Evolutionary conservation across 2,888 invertebrate genomes (phyloP).

Genomic region (Leucania comma): DNA sequence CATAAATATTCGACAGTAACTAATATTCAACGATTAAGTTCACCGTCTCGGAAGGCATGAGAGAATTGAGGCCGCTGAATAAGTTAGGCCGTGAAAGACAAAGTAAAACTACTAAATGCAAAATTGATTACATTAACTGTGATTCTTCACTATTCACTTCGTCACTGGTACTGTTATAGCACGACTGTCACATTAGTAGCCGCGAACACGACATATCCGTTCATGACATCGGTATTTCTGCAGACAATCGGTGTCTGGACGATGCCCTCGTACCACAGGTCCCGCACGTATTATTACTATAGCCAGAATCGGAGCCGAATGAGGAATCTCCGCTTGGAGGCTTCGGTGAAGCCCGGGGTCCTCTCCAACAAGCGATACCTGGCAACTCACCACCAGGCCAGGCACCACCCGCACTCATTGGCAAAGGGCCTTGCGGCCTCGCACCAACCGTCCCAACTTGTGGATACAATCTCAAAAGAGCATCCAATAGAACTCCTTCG

Average conservation of each 20-base stretch:
- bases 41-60: conserved; percentile 79
- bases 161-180: conserved; percentile 73
- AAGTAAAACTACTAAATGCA: conserved; percentile 82
- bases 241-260: conserved; percentile 87
- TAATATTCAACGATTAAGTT: conserved; percentile 69
- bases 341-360: conserved; percentile 89
- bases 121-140: conserved; percentile 69
- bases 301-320: conserved; percentile 96
- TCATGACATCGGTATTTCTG: conserved; percentile 89
- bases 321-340: conserved; percentile 94
- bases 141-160: conserved; percentile 64
- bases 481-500: conserved; percentile 95
- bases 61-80: conserved; percentile 81
- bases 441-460: conserved; percentile 93
- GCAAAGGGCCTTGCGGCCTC: conserved; percentile 84
- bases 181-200: conserved; percentile 69
- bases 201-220: conserved; percentile 66
- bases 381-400: conserved; percentile 93
- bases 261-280: conserved; percentile 92
- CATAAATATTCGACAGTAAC: conserved; percentile 76
- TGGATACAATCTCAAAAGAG: conserved; percentile 93
- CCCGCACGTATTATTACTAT: conserved; percentile 95
- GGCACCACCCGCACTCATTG: conserved; percentile 92
- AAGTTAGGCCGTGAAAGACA: conserved; percentile 80
- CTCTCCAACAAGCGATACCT: conserved; percentile 91